These are phyloP conservation scores for Torymus auratus DNA, from an alignment of 2,888 invertebrate genomes.

Conservation along the genomic window DNA sequence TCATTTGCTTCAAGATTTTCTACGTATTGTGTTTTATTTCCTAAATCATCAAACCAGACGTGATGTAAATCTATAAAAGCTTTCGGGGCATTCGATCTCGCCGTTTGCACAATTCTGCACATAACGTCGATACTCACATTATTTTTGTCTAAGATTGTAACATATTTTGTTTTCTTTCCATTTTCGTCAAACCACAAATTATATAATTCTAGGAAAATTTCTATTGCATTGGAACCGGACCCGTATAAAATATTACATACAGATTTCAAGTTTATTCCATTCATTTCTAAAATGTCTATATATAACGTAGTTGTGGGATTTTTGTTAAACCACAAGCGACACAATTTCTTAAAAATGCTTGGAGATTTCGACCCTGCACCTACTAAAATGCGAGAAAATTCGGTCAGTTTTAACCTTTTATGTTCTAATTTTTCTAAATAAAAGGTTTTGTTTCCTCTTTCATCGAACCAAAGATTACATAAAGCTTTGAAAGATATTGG, in stretches of 20 bases:
- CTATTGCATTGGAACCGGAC: neutral
- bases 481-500: slow-evolving; percentile 1
- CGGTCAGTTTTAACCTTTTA: neutral
- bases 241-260: slow-evolving; percentile 7
- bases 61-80: neutral
- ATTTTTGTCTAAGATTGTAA: slow-evolving; percentile 10
- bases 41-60: neutral
- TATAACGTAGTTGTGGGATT: neutral
- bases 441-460: slow-evolving; percentile 2
- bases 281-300: neutral
- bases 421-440: slow-evolving; percentile 14
- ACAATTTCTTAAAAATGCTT: slow-evolving; percentile 2
- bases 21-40: slow-evolving; percentile 22
- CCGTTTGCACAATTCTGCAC: neutral
- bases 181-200: slow-evolving; percentile 20
- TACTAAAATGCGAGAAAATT: slow-evolving; percentile 8
- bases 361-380: slow-evolving; percentile 10
- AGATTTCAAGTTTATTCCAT: neutral
- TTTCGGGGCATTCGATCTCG: neutral
- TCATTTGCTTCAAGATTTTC: too few relatives aligned
- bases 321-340: slow-evolving; percentile 13
- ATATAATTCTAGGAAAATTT: slow-evolving; percentile 22
- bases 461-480: slow-evolving; percentile 23
- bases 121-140: neutral
- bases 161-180: slow-evolving; percentile 30